These are phyloP conservation scores for Orius laevigatus DNA, from an alignment of 1,140 invertebrate species.

Conservation along the genomic window DNA sequence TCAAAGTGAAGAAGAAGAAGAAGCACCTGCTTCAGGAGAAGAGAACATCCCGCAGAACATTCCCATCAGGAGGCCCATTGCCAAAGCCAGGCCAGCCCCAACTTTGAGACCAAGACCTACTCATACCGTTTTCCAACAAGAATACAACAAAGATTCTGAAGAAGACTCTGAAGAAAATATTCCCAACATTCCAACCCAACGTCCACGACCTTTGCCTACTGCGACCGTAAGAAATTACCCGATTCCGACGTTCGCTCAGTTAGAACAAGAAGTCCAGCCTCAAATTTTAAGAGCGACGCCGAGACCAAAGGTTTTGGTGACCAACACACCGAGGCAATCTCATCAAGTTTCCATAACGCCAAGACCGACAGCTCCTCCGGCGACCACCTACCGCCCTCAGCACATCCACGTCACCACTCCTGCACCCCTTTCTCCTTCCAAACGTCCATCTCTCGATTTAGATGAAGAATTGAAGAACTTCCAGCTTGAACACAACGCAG, in stretches of 20 bases:
- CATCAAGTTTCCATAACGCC: slow-evolving; percentile 38
- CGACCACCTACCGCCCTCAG: slow-evolving; percentile 46
- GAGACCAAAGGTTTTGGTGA: slow-evolving; percentile 28
- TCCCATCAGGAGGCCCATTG: slow-evolving; percentile 19
- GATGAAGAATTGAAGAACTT: slow-evolving; percentile 59
- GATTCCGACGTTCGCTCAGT: slow-evolving; percentile 22
- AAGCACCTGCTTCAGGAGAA: slow-evolving; percentile 21
- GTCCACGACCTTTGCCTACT: slow-evolving; percentile 23
- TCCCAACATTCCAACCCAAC: slow-evolving; percentile 31
- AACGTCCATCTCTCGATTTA: slow-evolving; percentile 37
- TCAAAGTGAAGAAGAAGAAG: slow-evolving; percentile 45
- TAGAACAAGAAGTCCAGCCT: slow-evolving; percentile 27
- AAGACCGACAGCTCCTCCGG: slow-evolving; percentile 32
- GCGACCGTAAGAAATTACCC: slow-evolving; percentile 23
- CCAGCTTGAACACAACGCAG: slow-evolving; percentile 50
- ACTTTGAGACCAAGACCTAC: slow-evolving; percentile 24
- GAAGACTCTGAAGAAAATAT: slow-evolving; percentile 34
- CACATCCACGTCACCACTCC: slow-evolving; percentile 38
- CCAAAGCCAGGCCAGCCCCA: slow-evolving; percentile 16
- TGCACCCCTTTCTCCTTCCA: slow-evolving; percentile 21
- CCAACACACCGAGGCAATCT: slow-evolving; percentile 20
- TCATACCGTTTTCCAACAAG: slow-evolving; percentile 25
- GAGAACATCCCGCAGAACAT: slow-evolving; percentile 24
- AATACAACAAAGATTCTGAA: slow-evolving; percentile 21
- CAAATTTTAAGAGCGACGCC: slow-evolving; percentile 29